These are phyloP conservation scores for Hydra vulgaris DNA, from an alignment of 30 jellyfish, hydroid and myxozoan species.

Conservation along the genomic window DNA sequence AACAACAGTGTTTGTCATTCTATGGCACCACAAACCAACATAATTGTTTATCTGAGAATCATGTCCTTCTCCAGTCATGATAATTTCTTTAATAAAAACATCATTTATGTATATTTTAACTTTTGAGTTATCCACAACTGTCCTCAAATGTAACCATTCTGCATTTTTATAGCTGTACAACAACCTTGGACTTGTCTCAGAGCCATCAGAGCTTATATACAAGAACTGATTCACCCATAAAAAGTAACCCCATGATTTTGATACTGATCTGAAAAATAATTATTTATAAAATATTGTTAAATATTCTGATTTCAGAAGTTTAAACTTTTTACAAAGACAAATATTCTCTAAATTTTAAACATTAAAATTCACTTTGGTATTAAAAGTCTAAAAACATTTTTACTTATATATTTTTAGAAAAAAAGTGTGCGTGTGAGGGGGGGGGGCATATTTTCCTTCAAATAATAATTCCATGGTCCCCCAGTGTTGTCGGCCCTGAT, in stretches of 20 bases:
- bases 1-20: slow-evolving; percentile 39
- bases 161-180: slow-evolving; percentile 43
- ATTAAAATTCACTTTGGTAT: no score
- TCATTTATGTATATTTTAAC: slow-evolving; percentile 63
- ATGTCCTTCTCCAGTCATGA: slow-evolving; percentile 66
- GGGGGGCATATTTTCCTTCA: no score
- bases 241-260: slow-evolving; percentile 82
- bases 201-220: slow-evolving; percentile 56
- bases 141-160: slow-evolving; percentile 43
- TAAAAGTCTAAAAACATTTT: no score
- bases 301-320: background rate
- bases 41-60: slow-evolving; percentile 55
- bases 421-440: no score
- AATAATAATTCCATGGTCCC: no score
- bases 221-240: slow-evolving; percentile 72
- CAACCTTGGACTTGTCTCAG: slow-evolving; percentile 45
- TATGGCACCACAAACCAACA: slow-evolving; percentile 90
- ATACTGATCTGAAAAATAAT: slow-evolving; percentile 29
- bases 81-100: slow-evolving; percentile 37
- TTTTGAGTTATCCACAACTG: slow-evolving; percentile 57
- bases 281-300: background rate
- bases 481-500: no score
- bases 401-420: no score
- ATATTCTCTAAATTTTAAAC: background rate
- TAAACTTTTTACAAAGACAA: background rate